A percentile compares a stretch with the other conserved stretches of the same genome.
phyloP scores from a whole-genome alignment of 2,113 vertebrate species.

The Sterna hirundo region DNA sequence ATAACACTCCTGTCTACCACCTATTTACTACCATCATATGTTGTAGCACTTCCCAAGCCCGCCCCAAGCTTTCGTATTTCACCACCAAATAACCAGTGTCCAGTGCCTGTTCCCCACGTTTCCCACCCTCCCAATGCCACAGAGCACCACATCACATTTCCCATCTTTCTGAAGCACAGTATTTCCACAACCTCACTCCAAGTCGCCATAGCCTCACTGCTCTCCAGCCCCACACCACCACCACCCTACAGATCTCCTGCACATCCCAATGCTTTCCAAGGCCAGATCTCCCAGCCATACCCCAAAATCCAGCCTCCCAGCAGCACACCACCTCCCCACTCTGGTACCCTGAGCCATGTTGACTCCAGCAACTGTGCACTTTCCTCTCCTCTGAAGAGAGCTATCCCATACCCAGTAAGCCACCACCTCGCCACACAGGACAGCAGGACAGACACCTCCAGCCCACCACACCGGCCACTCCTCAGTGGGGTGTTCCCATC shows the following conservation, averaged over 20 bases:
- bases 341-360: accelerated
- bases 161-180: not conserved
- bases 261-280: not conserved
- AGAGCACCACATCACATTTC: not conserved
- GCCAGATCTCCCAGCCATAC: not conserved
- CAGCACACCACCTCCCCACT: not conserved
- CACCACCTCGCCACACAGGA: not conserved
- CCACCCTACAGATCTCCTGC: not conserved
- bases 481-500: not conserved
- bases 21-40: not conserved
- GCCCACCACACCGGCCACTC: not conserved
- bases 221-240: not conserved
- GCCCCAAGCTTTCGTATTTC: not conserved
- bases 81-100: accelerated
- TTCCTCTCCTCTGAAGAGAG: not conserved
- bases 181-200: not conserved
- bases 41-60: not conserved
- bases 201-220: not conserved
- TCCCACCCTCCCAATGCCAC: not conserved
- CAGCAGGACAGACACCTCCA: not conserved
- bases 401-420: not conserved
- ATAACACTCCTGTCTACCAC: not conserved
- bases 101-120: not conserved
- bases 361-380: accelerated
- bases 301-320: not conserved